Conservation (phyloP, 1,140 invertebrate genomes). For the Drosophila gunungcola region DNA sequence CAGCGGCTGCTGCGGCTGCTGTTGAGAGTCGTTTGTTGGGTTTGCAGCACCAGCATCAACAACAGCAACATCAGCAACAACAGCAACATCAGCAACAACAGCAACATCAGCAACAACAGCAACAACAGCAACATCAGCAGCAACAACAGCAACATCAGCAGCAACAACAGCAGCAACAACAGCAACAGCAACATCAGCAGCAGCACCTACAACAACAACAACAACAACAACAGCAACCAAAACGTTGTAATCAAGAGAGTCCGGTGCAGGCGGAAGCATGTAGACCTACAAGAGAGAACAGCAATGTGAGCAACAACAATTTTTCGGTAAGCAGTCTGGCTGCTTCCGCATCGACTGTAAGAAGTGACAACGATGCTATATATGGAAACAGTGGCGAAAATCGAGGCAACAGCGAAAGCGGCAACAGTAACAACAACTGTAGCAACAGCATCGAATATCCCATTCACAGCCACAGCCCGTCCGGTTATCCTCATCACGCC, state of each 20-base stretch:
- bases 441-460: constrained; percentile 38
- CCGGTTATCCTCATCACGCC: constrained; percentile 66
- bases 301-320: constrained; percentile 50
- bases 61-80: constrained; percentile 47
- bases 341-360: constrained; percentile 44
- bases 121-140: constrained; percentile 39
- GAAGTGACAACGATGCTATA: constrained; percentile 28
- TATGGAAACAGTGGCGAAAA: constrained; percentile 40
- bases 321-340: constrained; percentile 74
- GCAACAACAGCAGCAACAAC: constrained; percentile 38
- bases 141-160: constrained; percentile 57
- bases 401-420: constrained; percentile 16
- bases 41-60: constrained; percentile 56
- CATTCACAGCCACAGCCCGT: constrained; percentile 38
- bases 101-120: constrained; percentile 46
- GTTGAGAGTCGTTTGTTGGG: constrained; percentile 66
- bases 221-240: constrained; percentile 50
- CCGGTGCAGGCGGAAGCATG: constrained; percentile 15
- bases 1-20: constrained; percentile 61
- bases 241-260: constrained; percentile 31
- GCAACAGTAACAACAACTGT: constrained; percentile 22
- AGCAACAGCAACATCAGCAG: constrained; percentile 33
- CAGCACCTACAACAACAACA: constrained; percentile 56
- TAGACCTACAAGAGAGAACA: constrained; percentile 28
- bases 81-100: constrained; percentile 52